Base-by-base conservation (phyloP, 2,113 vertebrate genomes). In the Ctenomys sociabilis region DNA sequence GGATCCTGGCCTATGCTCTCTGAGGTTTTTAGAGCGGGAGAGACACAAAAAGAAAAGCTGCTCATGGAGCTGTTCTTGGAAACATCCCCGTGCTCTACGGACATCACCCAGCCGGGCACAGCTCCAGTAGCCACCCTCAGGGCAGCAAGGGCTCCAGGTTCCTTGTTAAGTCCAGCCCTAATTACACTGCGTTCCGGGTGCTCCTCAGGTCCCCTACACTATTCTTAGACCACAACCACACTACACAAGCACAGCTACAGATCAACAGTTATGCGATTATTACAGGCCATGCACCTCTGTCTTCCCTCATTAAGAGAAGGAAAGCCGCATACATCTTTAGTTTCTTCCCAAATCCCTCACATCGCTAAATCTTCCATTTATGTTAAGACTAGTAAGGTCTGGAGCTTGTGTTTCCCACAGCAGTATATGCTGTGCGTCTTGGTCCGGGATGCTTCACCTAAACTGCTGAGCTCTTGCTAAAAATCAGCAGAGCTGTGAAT, bases 251-350 rank as follows among this genome's bases (percentile, higher is more conserved):
- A 75, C 40, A 85, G 87, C 26, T 66, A 82, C 40, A 14, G 32
- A 88, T 93, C 85, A 93, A 96, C 81, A 96, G 95, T 93, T 45
- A 49, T 73, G 45, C 43, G 54, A 66, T 85, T 63, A 59, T 86
- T 94, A 66, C 84, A 93, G 70, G 52, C 57, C 81, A 94, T 66
- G 6, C 13, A 77, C 89, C 92, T 95, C 43, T 16, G 16, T 9
- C 45, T 96, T 90, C 72, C 90, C 68, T 96, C 57, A 24, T 12
- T 82, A 28, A 78, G 11, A 82, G 43, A 89, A n/a, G n/a, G 61
- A 83, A 91, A 88, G 63, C 30, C 52, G 80, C 14, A 13, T 45
- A 28, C 57, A 63, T 90, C 90, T 94, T 95, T 95, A 93, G 81
- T 90, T 59, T 91, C 83, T 88, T 59, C 45, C 70, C 32, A 78